These are phyloP conservation scores for Doris montereyensis DNA, from an alignment of 2,888 invertebrate genomes.

Conservation along the genomic window DNA sequence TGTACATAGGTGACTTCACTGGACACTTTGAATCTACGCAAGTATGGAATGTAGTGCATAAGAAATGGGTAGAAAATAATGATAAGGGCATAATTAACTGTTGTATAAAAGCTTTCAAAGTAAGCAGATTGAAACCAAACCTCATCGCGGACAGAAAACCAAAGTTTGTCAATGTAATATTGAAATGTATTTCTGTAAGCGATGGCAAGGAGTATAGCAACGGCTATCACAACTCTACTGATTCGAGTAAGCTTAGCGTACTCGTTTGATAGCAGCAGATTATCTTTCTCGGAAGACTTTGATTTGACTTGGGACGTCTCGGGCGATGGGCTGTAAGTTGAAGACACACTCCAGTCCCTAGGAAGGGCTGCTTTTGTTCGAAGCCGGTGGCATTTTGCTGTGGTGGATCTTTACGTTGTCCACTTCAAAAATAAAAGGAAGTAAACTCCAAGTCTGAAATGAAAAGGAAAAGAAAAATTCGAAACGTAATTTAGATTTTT, in stretches of 20 bases:
- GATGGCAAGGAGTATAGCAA: neutral
- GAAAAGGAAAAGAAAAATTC: too few relatives aligned
- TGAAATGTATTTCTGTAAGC: slow-evolving; percentile 40
- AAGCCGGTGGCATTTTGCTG: too few relatives aligned
- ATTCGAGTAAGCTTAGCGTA: neutral
- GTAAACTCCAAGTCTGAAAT: too few relatives aligned
- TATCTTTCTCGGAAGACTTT: too few relatives aligned
- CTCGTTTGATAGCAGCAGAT: neutral
- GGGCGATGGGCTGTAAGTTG: too few relatives aligned
- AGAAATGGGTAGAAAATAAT: slow-evolving; percentile 53
- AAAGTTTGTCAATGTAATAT: slow-evolving; percentile 42
- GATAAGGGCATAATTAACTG: slow-evolving; percentile 53
- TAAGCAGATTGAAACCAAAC: slow-evolving; percentile 61
- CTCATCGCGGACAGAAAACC: slow-evolving; percentile 47
- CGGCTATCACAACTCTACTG: neutral
- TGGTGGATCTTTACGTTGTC: too few relatives aligned
- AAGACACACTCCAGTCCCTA: too few relatives aligned
- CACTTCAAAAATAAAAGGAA: too few relatives aligned
- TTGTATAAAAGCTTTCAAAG: slow-evolving; percentile 63
- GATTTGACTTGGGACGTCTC: too few relatives aligned
- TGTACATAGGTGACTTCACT: slow-evolving; percentile 51
- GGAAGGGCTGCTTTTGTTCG: too few relatives aligned
- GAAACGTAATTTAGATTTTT: too few relatives aligned
- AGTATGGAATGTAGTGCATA: slow-evolving; percentile 47
- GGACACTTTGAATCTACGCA: slow-evolving; percentile 60